Evolutionary conservation across 2,888 invertebrate species (phyloP), one percentile per base, ranked within the genome.

Genomic region (Phaedon cochleariae): DNA sequence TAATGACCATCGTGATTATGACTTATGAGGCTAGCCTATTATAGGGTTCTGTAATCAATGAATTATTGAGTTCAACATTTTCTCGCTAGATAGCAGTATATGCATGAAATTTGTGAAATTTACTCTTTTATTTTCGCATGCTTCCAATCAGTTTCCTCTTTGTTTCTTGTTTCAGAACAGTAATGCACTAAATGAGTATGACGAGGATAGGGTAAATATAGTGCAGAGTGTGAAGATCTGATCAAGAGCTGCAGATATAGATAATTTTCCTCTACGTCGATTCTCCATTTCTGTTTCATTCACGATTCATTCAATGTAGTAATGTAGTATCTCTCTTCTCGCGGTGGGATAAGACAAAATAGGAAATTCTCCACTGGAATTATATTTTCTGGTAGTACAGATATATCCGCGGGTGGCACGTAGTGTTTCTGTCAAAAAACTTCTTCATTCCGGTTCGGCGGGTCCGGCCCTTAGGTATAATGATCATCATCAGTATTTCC

Each of bases 361-460:
- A 55, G 65, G 62, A 65, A 68, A 70, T 68, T 64, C 65, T 69
- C 63, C 64, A 53, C 62, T 62, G 69, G 69, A 75, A 72, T 73
- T 74, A 75, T 78, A 75, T 77, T 71, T 63, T 71, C 74, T 67
- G 75, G 75, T 77, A 76, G 77, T 79, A 72, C 76, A 74, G 75
- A 77, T 74, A 66, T 69, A 72, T 75, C 75, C 74, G 77, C 76
- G 73, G 74, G 67, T 67, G 67, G 66, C 67, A 66, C 64, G 70
- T 61, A 51, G 52, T 51, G 52, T 64, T 15, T 49, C 41, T 71
- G 65, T 68, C 59, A 70, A 60, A 67, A 67, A 68, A 59, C n/a
- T n/a, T 53, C 59, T 4, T 41, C 15, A 3, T 41, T 41, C 41
- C 41, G 41, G 41, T 41, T n/a, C n/a, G n/a, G n/a, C n/a, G n/a